phyloP scores from a whole-genome alignment of 2,888 invertebrate genomes.

The Oxycera nigricornis region DNA sequence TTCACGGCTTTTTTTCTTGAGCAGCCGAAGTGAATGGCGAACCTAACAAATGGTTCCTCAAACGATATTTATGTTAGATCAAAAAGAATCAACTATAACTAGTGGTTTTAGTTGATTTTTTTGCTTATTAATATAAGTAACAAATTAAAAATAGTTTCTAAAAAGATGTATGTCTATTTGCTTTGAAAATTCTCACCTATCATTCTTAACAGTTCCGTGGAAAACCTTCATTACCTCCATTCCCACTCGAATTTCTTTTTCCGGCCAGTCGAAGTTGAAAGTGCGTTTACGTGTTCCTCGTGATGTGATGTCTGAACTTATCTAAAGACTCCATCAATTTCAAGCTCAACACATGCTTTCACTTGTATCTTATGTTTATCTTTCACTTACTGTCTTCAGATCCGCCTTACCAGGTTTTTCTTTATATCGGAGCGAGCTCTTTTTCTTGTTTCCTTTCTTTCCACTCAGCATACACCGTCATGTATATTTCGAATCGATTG shows the following conservation, averaged over 20 bases:
- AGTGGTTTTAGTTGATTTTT: no score
- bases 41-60: no score
- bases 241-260: slow-evolving; percentile 6
- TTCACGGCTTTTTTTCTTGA: no score
- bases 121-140: no score
- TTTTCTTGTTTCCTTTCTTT: background rate
- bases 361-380: background rate
- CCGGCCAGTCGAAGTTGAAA: slow-evolving; percentile 2
- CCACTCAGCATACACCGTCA: no score
- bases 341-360: background rate
- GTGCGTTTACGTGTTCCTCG: slow-evolving; percentile 35
- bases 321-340: slow-evolving; percentile 15
- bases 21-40: no score
- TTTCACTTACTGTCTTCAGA: background rate
- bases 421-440: background rate
- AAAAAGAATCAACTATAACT: no score
- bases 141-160: no score
- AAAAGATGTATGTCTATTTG: no score
- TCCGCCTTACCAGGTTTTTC: background rate
- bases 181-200: no score
- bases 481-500: background rate
- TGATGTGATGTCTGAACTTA: slow-evolving; percentile 34
- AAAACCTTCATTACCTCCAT: background rate
- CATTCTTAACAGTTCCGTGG: background rate
- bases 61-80: no score